Evolutionary conservation across 2,888 invertebrate genomes (phyloP).

Genomic region (Hyles lineata): DNA sequence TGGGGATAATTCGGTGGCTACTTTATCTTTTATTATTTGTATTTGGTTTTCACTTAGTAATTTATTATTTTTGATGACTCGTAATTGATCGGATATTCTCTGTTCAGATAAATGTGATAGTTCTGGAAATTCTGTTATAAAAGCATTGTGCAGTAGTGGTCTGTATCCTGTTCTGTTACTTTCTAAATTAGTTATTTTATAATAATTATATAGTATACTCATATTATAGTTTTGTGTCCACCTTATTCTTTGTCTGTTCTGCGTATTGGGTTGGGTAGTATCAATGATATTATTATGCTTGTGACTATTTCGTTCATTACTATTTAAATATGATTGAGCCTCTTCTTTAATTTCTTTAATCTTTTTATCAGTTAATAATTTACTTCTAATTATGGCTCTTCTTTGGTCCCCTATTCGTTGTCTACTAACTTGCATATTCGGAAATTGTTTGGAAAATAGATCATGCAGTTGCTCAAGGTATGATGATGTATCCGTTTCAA

Average conservation of each 20-base stretch:
- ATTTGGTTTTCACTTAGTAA: neutral
- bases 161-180: slow-evolving; percentile 29
- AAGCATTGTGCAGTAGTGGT: slow-evolving; percentile 21
- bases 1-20: neutral
- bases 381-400: slow-evolving; percentile 28
- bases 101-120: slow-evolving; percentile 29
- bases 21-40: neutral
- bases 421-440: slow-evolving; percentile 26
- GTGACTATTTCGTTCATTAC: no score
- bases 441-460: slow-evolving; percentile 26
- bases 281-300: neutral
- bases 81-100: no score
- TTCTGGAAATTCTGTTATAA: slow-evolving; percentile 22
- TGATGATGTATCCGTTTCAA: slow-evolving; percentile 30
- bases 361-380: neutral
- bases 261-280: neutral
- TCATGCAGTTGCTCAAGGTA: slow-evolving; percentile 28
- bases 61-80: slow-evolving; percentile 30
- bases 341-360: slow-evolving; percentile 8
- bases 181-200: slow-evolving; percentile 27
- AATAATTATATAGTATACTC: slow-evolving; percentile 29
- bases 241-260: slow-evolving; percentile 24
- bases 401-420: slow-evolving; percentile 34
- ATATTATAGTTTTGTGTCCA: slow-evolving; percentile 29
- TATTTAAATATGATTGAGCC: neutral